Conservation (phyloP, 2,888 invertebrate genomes). For the Anagyrus pseudococci region DNA sequence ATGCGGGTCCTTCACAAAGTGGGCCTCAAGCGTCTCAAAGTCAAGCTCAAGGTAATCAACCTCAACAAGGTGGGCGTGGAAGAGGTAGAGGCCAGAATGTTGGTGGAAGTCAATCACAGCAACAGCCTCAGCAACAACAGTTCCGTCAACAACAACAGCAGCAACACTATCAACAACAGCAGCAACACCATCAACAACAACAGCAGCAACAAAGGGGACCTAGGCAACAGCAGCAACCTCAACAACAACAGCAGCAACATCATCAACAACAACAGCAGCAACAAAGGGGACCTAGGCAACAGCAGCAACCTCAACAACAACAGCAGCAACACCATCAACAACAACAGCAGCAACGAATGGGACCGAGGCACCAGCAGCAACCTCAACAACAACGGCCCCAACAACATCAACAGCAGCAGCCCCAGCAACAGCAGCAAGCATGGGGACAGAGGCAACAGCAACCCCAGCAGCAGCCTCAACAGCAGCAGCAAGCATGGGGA, state of each 20-base stretch:
- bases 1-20: background rate
- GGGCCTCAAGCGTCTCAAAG: constrained; percentile 1
- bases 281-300: background rate
- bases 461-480: background rate
- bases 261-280: constrained; percentile 20
- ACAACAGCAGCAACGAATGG: constrained; percentile 8
- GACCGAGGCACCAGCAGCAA: background rate
- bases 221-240: background rate
- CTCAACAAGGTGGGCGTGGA: constrained; percentile 8
- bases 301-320: background rate
- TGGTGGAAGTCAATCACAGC: background rate
- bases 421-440: constrained; percentile 6
- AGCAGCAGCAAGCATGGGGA: background rate
- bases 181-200: constrained; percentile 1
- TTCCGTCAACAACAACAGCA: constrained; percentile 4
- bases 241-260: background rate
- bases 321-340: constrained; percentile 2
- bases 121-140: background rate
- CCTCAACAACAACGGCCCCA: constrained; percentile 11
- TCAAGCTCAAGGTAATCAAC: background rate
- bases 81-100: background rate
- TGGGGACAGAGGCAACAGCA: background rate
- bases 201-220: constrained; percentile 2
- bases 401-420: constrained; percentile 12
- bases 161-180: constrained; percentile 4